These are phyloP conservation scores for Cygnus atratus DNA, from an alignment of 2,113 vertebrate genomes.

Conservation along the genomic window DNA sequence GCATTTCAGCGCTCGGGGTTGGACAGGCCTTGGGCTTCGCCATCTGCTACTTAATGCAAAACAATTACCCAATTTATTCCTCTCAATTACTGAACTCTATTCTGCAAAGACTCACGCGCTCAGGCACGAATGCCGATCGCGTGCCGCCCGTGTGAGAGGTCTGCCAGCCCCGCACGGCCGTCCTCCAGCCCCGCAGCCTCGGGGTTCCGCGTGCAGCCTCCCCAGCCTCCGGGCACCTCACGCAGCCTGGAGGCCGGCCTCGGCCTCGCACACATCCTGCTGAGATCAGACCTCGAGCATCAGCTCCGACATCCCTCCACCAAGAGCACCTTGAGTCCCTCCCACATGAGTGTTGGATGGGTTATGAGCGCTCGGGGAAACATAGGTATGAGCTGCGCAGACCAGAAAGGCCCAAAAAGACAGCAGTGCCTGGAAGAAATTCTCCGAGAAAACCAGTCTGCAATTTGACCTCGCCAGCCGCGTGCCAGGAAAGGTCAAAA, in stretches of 20 bases:
- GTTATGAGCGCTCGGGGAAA: not conserved
- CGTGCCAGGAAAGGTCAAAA: not conserved
- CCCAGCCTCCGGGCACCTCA: too few species aligned
- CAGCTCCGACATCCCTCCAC: not conserved
- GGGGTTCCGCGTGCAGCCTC: too few species aligned
- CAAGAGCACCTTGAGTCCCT: accelerated
- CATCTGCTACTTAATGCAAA: conserved; percentile 26
- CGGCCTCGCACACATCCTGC: not conserved
- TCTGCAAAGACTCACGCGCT: not conserved
- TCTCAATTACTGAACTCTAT: conserved; percentile 16
- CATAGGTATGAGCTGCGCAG: not conserved
- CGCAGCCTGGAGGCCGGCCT: too few species aligned
- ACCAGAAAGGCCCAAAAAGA: not conserved
- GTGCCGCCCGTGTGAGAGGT: not conserved
- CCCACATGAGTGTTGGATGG: not conserved
- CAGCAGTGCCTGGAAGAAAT: not conserved
- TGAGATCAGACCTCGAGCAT: accelerated
- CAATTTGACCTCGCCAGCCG: accelerated
- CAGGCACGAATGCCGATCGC: not conserved
- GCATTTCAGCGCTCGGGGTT: not conserved
- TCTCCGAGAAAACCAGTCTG: not conserved
- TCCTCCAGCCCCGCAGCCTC: too few species aligned
- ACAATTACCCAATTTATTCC: not conserved
- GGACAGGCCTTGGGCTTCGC: not conserved
- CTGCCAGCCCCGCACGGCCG: too few species aligned